Conservation (phyloP, 35 echinoderm and acorn worm genomes). For the Heliocidaris erythrogramma region DNA sequence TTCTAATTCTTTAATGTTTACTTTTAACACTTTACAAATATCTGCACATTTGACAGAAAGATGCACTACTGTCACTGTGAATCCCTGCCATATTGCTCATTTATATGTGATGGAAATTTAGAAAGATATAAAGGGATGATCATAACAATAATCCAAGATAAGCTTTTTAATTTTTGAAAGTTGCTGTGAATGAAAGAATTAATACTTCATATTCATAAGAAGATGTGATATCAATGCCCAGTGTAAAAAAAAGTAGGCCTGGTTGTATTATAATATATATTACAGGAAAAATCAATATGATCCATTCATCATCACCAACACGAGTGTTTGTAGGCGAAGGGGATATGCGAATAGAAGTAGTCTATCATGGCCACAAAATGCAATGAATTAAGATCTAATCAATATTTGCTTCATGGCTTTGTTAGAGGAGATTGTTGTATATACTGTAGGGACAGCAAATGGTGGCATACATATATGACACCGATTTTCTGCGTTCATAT, state of each 20-base stretch:
- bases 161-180: neutral
- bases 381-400: constrained; percentile 46
- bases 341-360: neutral
- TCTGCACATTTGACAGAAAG: too few species aligned
- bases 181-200: neutral
- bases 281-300: neutral
- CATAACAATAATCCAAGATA: too few species aligned
- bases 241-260: neutral
- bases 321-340: neutral
- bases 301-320: neutral
- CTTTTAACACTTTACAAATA: too few species aligned
- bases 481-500: neutral
- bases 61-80: too few species aligned
- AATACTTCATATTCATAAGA: neutral
- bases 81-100: too few species aligned
- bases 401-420: constrained; percentile 47
- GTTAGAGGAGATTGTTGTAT: neutral
- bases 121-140: too few species aligned
- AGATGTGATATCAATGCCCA: neutral
- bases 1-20: too few species aligned
- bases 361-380: constrained; percentile 6
- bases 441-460: neutral
- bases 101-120: too few species aligned
- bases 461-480: neutral
- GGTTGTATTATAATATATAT: neutral